Evolutionary conservation across 2,888 invertebrate species (phyloP), one percentile per base, ranked within the genome.

Genomic region (Ichneumon xanthorius): DNA sequence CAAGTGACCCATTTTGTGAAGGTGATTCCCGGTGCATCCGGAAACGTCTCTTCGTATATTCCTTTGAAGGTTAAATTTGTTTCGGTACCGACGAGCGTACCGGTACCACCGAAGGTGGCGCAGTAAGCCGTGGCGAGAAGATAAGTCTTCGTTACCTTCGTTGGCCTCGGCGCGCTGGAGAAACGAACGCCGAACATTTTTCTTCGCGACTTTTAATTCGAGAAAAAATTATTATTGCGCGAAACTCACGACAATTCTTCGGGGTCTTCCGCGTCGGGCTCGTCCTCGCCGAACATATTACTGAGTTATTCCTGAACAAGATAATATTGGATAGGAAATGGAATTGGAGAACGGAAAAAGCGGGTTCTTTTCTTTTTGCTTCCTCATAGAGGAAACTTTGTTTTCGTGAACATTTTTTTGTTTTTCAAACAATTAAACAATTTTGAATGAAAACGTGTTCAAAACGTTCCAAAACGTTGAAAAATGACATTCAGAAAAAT

Each of bases 1-100:
- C 94, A 95, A 0, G 93, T 81, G 92, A 95, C 93, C 95, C 95
- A 95, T 2, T 92, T 90, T 7, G 93, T 93, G 81, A 95, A 95
- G 45, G 92, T 93, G 30, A 95, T 89, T 9, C 92, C 94, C 0
- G 90, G 92, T 7, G 90, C 73, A 0, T 81, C 48, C 0, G 92
- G 92, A 82, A 93, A 94, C 4, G 89, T 89, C 40, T 86, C 89
- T 72, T 94, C 93, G 83, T 91, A 93, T 37, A 94, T 91, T 48
- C 93, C 93, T 84, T 94, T 94, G 53, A 94, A 92, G 4, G 92
- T 92, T 19, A 94, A 88, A 88, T 94, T 94, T 4, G 94, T 94
- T 11, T 94, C 93, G 2, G 94, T 94, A 7, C 94, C 94, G 1
- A 94, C 94, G 9, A 95, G 79, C 0, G 94, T 94, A 5, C 94